A percentile compares a stretch with the other conserved stretches of the same genome.
phyloP scores from a whole-genome alignment of 1,140 invertebrate genomes.

The Aethina tumida region DNA sequence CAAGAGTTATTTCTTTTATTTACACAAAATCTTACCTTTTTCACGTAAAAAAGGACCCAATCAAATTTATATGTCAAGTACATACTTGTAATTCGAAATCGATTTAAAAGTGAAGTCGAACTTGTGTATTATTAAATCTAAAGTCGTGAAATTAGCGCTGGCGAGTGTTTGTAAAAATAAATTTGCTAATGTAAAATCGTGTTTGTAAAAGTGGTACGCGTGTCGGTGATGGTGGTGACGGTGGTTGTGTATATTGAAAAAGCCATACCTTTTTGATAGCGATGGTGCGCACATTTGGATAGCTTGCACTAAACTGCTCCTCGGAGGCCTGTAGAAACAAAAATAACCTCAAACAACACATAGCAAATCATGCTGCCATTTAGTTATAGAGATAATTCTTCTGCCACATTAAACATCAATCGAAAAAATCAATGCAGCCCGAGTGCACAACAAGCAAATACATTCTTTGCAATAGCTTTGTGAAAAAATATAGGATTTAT shows the following conservation, averaged over 20 bases:
- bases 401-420: slow-evolving; percentile 14
- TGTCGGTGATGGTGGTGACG: neutral
- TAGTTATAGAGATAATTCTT: slow-evolving; percentile 4
- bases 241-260: neutral
- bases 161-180: slow-evolving; percentile 1
- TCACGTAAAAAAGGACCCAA: too few relatives aligned
- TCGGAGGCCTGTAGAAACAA: slow-evolving; percentile 50
- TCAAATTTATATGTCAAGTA: too few relatives aligned
- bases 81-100: too few relatives aligned
- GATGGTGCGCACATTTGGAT: slow-evolving; percentile 65
- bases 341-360: slow-evolving; percentile 25
- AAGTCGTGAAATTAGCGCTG: neutral
- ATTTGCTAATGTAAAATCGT: neutral
- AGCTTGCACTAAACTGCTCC: slow-evolving; percentile 53
- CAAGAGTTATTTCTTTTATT: too few relatives aligned
- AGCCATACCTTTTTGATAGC: slow-evolving; percentile 65
- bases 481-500: too few relatives aligned
- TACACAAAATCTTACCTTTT: too few relatives aligned
- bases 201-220: neutral
- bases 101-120: too few relatives aligned
- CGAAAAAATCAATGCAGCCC: slow-evolving; percentile 10
- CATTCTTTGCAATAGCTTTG: neutral
- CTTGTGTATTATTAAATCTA: too few relatives aligned
- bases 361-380: slow-evolving; percentile 19
- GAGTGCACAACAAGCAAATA: slow-evolving; percentile 10